phyloP scores from a whole-genome alignment of 2,888 invertebrate genomes.

The Gari tellinella region DNA sequence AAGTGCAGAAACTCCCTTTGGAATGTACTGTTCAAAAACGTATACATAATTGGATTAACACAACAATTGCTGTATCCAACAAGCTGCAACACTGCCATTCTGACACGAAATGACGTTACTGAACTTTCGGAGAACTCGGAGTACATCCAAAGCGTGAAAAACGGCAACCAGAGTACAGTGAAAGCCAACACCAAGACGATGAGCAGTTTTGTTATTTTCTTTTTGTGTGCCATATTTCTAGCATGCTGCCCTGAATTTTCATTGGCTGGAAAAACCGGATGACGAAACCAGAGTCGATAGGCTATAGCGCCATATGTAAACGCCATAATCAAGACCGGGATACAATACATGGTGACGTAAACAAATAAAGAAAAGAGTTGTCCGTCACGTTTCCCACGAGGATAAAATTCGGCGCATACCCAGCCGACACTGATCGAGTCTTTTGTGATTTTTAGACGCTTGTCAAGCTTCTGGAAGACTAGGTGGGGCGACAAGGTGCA shows the following conservation, averaged over 20 bases:
- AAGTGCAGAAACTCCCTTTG: constrained; percentile 28
- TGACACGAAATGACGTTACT: constrained; percentile 50
- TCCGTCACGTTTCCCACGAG: constrained; percentile 39
- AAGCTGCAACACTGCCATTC: constrained; percentile 72
- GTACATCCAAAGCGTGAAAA: constrained; percentile 73
- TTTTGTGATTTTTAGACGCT: constrained; percentile 56
- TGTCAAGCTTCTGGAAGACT: constrained; percentile 68
- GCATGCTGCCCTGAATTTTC: constrained; percentile 61
- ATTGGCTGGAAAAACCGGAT: constrained; percentile 70
- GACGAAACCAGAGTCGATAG: constrained; percentile 71
- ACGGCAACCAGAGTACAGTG: constrained; percentile 76
- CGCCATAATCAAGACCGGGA: constrained; percentile 73
- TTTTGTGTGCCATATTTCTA: constrained; percentile 68
- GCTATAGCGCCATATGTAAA: constrained; percentile 73
- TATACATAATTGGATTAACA: constrained; percentile 79
- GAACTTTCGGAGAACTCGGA: constrained; percentile 54
- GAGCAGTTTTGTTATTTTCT: constrained; percentile 73
- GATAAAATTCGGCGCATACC: constrained; percentile 73
- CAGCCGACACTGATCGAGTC: constrained; percentile 55
- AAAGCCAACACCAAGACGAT: constrained; percentile 73
- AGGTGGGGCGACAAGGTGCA: constrained; percentile 69
- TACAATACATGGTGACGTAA: constrained; percentile 69
- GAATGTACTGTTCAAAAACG: constrained; percentile 78
- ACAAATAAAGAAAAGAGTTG: constrained; percentile 66
- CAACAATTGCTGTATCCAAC: constrained; percentile 77